Conservation (phyloP, 2,888 invertebrate species). For the Quadroppia sp. region DNA sequence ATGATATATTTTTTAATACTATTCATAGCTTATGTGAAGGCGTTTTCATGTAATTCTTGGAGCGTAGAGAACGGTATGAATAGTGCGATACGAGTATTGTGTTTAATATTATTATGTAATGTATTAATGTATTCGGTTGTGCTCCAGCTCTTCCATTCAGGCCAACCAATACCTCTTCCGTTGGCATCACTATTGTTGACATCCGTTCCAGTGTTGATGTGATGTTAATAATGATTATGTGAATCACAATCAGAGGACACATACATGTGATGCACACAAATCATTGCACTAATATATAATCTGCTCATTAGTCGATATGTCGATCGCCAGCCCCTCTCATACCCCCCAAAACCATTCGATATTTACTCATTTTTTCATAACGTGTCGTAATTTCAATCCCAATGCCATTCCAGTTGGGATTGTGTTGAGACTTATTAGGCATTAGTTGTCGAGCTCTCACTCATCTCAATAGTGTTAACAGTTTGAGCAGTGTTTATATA, state of each 20-base stretch:
- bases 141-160: slow-evolving; percentile 33
- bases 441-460: neutral
- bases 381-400: neutral
- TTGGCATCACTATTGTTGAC: slow-evolving; percentile 31
- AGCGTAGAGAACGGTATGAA: slow-evolving; percentile 13
- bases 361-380: slow-evolving; percentile 23
- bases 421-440: neutral
- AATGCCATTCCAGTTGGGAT: slow-evolving; percentile 8
- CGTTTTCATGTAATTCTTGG: slow-evolving; percentile 19
- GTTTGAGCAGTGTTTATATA: too few relatives aligned
- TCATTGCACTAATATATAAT: slow-evolving; percentile 30
- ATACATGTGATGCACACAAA: slow-evolving; percentile 9
- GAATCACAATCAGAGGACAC: slow-evolving; percentile 16
- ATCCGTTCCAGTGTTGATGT: slow-evolving; percentile 28
- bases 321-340: neutral
- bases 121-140: slow-evolving; percentile 6
- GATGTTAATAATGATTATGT: slow-evolving; percentile 17
- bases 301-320: slow-evolving; percentile 24
- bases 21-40: neutral
- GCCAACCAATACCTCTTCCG: slow-evolving; percentile 23
- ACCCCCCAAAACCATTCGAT: neutral
- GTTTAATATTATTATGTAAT: slow-evolving; percentile 12
- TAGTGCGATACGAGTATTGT: slow-evolving; percentile 13
- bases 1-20: neutral
- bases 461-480: slow-evolving; percentile 1